Conservation (phyloP, 2,888 invertebrate genomes). For the Agrochola circellaris region DNA sequence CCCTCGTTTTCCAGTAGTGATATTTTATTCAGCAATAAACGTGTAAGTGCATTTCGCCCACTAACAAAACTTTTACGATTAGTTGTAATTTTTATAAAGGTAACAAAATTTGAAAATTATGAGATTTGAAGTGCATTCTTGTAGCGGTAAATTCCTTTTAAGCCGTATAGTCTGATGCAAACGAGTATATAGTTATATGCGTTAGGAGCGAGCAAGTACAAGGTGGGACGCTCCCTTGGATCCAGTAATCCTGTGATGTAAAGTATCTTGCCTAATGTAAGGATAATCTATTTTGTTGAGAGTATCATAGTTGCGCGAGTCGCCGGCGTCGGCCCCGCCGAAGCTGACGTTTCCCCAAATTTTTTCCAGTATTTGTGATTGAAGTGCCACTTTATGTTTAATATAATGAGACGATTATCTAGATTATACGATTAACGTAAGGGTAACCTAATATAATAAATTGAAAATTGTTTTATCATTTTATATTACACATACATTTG, state of each 20-base stretch:
- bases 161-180: conserved; percentile 89
- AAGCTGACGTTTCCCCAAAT: conserved; percentile 91
- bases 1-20: conserved; percentile 90
- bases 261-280: conserved; percentile 89
- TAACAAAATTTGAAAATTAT: conserved; percentile 88
- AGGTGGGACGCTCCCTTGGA: conserved; percentile 71
- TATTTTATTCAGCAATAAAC: conserved; percentile 90
- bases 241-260: conserved; percentile 86
- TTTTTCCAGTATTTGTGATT: conserved; percentile 94
- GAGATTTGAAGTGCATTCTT: conserved; percentile 91
- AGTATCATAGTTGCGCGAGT: conserved; percentile 80
- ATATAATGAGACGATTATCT: conserved; percentile 92
- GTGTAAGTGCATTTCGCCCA: conserved; percentile 88
- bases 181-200: conserved; percentile 75
- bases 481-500: conserved; percentile 91
- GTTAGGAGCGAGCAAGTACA: conserved; percentile 65
- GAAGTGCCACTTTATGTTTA: conserved; percentile 95
- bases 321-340: conserved; percentile 83
- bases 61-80: conserved; percentile 82
- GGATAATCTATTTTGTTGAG: conserved; percentile 88
- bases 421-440: conserved; percentile 91
- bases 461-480: conserved; percentile 91
- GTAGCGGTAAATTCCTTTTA: conserved; percentile 89
- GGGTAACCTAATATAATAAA: conserved; percentile 91
- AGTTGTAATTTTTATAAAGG: conserved; percentile 87